Evolutionary conservation across 2,797 vertebrate species (phyloP).

Genomic region (Chaenodraco wilsoni): DNA sequence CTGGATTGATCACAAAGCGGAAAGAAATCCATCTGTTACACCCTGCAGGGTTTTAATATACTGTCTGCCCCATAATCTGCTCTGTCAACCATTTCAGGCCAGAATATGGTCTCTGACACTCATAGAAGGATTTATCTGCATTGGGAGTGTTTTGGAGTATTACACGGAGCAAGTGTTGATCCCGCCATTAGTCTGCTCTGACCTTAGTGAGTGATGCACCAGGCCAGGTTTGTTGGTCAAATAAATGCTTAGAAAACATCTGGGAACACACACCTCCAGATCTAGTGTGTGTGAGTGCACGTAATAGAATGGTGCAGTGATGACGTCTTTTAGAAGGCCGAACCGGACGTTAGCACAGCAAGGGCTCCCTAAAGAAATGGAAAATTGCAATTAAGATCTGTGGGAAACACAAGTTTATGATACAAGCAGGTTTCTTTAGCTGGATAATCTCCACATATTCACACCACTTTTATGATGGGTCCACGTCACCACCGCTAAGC

Average conservation of each 20-base stretch:
- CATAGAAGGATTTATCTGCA: conserved; percentile 45
- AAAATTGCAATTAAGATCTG: no score
- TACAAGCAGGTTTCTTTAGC: no score
- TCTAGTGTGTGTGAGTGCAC: conserved; percentile 3
- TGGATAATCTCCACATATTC: no score
- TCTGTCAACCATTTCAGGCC: conserved; percentile 36
- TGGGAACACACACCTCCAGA: conserved; percentile 4
- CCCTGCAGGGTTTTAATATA: conserved; percentile 20
- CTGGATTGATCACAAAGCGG: conserved; percentile 37
- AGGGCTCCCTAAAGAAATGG: no score
- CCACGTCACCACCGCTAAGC: no score
- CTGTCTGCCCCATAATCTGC: conserved; percentile 45
- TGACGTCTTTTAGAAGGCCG: no score
- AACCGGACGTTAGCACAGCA: no score
- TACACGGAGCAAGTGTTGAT: conserved; percentile 36
- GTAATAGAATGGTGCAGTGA: background rate
- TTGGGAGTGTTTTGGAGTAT: conserved; percentile 28
- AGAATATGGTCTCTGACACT: conserved; percentile 29
- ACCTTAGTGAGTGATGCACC: conserved; percentile 18
- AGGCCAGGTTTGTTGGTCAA: conserved; percentile 55
- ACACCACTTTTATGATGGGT: no score
- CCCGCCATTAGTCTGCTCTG: conserved; percentile 37
- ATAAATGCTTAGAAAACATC: conserved; percentile 51
- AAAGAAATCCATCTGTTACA: conserved; percentile 59
- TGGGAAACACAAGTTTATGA: no score